Base-by-base conservation (phyloP, 2,113 vertebrate species). In the Misgurnus anguillicaudatus region DNA sequence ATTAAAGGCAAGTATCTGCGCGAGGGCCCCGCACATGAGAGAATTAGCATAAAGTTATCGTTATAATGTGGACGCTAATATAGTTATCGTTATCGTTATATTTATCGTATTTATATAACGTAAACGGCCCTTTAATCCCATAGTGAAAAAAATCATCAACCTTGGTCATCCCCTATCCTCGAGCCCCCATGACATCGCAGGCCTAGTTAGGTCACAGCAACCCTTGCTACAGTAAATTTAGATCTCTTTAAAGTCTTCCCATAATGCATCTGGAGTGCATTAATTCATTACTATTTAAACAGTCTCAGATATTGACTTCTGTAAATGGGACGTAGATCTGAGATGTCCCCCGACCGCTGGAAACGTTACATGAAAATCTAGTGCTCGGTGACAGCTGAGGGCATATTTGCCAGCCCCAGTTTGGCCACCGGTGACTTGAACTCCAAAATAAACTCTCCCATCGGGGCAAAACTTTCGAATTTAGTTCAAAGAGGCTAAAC, bases 271-370 rank as follows among this genome's bases (percentile, higher is more conserved):
- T 89, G 84, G 92, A 92, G 87, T 89, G 88, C 90, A 91, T 90
- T 86, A 81, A 89, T 86, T 92, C 86, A 91, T 89, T 90, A 90
- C 88, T 91, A 89, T 92, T 91, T 89, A 89, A 86, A 88, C 77
- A 83, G 86, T 89, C 86, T 87, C 84, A 91, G 87, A 92, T 88
- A 89, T 87, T 84, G 88, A 91, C 90, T 92, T 94, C 89, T 90
- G 90, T 90, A 92, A 92, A 92, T 93, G 91, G 93, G 93, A 89
- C 92, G 88, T 81, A 91, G 91, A 94, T 94, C 92, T 93, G 89
- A 93, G 92, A 81, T 17, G 60, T 78, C 83, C 89, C 75, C 88
- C 84, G 87, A 19, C 87, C 90, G 87, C 92, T 85, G 83, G 92
- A 92, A 91, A 93, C 65, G 87, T 90, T 84, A 75, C 90, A 91